These are phyloP conservation scores for Rhorus exstirpatorius DNA, from an alignment of 2,888 invertebrate genomes.

Conservation along the genomic window DNA sequence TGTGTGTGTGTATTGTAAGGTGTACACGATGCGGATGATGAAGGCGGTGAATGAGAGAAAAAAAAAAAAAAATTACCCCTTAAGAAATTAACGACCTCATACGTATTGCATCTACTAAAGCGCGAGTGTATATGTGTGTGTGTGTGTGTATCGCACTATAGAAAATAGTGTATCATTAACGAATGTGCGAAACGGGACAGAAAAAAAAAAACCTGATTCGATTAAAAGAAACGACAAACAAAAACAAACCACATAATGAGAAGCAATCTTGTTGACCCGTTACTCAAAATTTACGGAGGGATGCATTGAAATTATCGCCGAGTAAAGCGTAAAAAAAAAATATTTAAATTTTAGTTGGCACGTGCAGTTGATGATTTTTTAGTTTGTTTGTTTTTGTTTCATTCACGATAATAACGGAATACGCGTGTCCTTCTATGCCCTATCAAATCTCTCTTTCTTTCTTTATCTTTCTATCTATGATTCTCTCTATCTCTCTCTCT, in stretches of 20 bases:
- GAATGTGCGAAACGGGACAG: constrained; percentile 40
- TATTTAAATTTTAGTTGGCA: constrained; percentile 17
- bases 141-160: constrained; percentile 24
- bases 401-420: neutral
- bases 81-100: constrained; percentile 66
- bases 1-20: constrained; percentile 26
- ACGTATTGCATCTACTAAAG: constrained; percentile 67
- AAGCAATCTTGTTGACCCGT: constrained; percentile 67
- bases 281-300: constrained; percentile 9
- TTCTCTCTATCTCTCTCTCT: neutral
- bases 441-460: neutral
- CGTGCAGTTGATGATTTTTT: too few species aligned
- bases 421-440: constrained; percentile 1
- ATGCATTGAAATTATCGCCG: constrained; percentile 55
- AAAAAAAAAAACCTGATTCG: constrained; percentile 25
- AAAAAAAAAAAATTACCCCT: constrained; percentile 17
- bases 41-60: neutral
- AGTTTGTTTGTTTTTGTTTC: too few species aligned
- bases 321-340: constrained; percentile 40
- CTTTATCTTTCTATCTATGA: too few species aligned
- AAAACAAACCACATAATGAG: constrained; percentile 48
- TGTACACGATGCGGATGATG: constrained; percentile 4
- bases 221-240: constrained; percentile 25
- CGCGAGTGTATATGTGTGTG: constrained; percentile 28
- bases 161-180: constrained; percentile 1